Percentiles rank a stretch among this genome's conserved stretches.
Conservation (phyloP, 2,888 invertebrate species). For the Pachliopta kotzebuea region DNA sequence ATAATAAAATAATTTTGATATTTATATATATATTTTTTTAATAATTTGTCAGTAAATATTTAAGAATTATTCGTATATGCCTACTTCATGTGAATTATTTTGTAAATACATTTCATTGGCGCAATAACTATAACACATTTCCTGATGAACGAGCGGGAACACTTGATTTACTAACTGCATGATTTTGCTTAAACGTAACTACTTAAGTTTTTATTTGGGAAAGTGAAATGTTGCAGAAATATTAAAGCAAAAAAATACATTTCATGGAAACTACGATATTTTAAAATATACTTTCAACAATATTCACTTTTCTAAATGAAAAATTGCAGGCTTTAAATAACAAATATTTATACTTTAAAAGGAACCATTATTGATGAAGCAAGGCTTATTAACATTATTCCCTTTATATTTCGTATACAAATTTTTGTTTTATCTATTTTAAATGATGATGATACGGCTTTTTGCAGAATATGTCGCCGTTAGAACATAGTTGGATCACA, state of each 20-base stretch:
- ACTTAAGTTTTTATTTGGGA: slow-evolving; percentile 8
- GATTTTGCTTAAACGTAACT: slow-evolving; percentile 31
- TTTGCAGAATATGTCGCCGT: slow-evolving; percentile 72
- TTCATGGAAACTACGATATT: background rate
- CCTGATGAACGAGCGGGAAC: background rate
- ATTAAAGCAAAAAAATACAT: background rate
- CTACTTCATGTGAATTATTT: slow-evolving; percentile 17
- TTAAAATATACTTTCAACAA: background rate
- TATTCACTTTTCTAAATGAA: slow-evolving; percentile 9
- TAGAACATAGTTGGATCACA: slow-evolving; percentile 84
- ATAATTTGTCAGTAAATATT: background rate
- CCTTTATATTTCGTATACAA: background rate
- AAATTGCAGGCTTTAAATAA: slow-evolving; percentile 4
- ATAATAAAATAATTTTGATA: background rate
- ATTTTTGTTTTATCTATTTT: no score
- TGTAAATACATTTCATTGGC: background rate
- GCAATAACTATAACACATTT: slow-evolving; percentile 1
- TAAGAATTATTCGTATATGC: background rate
- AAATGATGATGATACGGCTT: slow-evolving; percentile 37
- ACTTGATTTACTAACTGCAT: slow-evolving; percentile 43
- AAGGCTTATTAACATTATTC: background rate
- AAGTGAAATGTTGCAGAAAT: background rate
- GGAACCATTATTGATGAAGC: background rate
- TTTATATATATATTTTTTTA: background rate
- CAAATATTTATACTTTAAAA: background rate